phyloP scores from a whole-genome alignment of 1,140 invertebrate genomes.

The Euwallacea fornicatus region DNA sequence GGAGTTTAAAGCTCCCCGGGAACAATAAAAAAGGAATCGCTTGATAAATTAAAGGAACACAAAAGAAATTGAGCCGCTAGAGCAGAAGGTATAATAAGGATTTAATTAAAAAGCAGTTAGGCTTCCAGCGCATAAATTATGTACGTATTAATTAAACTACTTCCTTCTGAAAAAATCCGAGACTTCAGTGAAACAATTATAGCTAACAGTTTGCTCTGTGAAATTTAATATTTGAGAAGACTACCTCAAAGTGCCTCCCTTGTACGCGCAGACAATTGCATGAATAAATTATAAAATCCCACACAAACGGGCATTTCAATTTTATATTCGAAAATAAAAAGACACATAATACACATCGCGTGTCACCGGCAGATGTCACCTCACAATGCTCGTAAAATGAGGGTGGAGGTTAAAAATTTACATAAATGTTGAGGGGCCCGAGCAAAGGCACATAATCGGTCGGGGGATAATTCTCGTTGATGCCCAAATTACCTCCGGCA shows the following conservation, averaged over 20 bases:
- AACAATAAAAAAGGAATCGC: slow-evolving; percentile 35
- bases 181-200: neutral
- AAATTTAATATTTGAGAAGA: no score
- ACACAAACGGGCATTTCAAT: neutral
- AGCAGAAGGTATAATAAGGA: slow-evolving; percentile 31
- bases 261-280: neutral
- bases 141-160: slow-evolving; percentile 29
- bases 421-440: slow-evolving; percentile 1
- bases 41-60: slow-evolving; percentile 32
- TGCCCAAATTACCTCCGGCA: no score
- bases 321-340: neutral
- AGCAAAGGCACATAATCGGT: slow-evolving; percentile 3
- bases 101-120: slow-evolving; percentile 35
- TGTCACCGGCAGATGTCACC: slow-evolving; percentile 11
- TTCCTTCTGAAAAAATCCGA: neutral
- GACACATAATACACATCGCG: slow-evolving; percentile 3
- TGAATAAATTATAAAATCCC: slow-evolving; percentile 1
- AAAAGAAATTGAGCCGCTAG: slow-evolving; percentile 25
- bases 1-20: slow-evolving; percentile 30
- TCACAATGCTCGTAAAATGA: slow-evolving; percentile 6
- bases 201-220: no score
- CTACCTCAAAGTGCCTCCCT: no score
- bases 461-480: neutral
- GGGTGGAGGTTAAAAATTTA: slow-evolving; percentile 12
- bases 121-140: slow-evolving; percentile 26